A percentile compares a stretch with the other conserved stretches of the same genome.
These are phyloP conservation scores for Melanostigma gelatinosum DNA, from an alignment of 2,113 vertebrate genomes.

Conservation along the genomic window DNA sequence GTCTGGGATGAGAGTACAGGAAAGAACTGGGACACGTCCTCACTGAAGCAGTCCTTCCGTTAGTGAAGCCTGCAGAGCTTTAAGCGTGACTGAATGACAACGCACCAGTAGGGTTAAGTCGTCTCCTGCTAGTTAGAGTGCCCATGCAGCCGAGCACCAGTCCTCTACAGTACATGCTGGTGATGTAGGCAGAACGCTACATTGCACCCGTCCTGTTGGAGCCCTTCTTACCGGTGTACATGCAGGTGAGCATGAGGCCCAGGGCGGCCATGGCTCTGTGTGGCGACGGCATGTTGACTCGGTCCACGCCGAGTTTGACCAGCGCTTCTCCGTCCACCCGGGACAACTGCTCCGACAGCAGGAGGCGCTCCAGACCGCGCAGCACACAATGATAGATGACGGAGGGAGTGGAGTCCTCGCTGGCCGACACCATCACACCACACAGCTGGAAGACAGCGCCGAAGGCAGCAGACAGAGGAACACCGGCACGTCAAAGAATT, in stretches of 20 bases:
- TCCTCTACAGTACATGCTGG: not conserved
- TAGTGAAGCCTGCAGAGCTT: not conserved
- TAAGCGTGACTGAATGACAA: not conserved
- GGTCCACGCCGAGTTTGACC: constrained; percentile 96
- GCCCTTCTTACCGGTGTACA: constrained; percentile 93
- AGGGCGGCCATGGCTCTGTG: constrained; percentile 97
- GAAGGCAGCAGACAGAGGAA: not conserved
- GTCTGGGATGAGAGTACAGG: not conserved
- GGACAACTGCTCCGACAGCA: constrained; percentile 95
- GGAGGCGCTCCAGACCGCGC: constrained; percentile 94
- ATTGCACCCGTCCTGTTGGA: not conserved
- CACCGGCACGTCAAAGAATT: not conserved
- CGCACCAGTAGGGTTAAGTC: not conserved
- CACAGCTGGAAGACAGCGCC: constrained; percentile 85
- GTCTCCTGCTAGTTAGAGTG: not conserved
- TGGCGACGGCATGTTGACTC: constrained; percentile 95
- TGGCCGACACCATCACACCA: constrained; percentile 94
- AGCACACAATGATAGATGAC: constrained; percentile 95
- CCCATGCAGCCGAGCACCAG: constrained; percentile 36
- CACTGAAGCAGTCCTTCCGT: not conserved
- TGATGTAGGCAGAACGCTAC: not conserved
- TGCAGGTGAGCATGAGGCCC: constrained; percentile 98
- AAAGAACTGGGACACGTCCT: not conserved
- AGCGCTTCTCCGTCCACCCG: constrained; percentile 92
- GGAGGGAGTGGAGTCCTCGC: constrained; percentile 93